Evolutionary conservation across 2,797 vertebrate species (phyloP).

Genomic region (Mus caroli): DNA sequence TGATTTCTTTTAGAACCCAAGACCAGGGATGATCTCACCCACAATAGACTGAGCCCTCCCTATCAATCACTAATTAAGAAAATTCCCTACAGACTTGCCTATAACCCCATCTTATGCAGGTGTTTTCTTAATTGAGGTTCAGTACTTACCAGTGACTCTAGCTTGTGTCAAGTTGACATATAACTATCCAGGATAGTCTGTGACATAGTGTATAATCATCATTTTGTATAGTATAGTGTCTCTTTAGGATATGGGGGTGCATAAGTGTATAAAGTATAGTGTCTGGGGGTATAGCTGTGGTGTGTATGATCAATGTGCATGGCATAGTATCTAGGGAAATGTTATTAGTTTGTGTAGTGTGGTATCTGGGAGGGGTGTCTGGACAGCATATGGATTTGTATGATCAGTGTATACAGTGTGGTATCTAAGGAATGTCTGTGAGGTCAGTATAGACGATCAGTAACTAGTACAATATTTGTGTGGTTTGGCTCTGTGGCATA

Average conservation of each 20-base stretch:
- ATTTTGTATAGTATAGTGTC: background rate
- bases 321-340: background rate
- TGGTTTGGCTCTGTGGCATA: background rate
- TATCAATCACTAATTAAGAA: background rate
- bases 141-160: background rate
- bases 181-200: background rate
- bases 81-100: background rate
- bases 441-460: background rate
- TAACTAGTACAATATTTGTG: background rate
- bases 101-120: too few species aligned
- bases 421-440: background rate
- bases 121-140: too few species aligned
- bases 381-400: background rate
- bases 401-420: background rate
- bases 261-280: background rate
- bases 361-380: background rate
- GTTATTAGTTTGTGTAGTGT: background rate
- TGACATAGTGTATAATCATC: background rate
- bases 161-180: background rate
- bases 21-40: too few species aligned
- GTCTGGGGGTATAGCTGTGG: background rate
- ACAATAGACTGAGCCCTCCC: background rate
- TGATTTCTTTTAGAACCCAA: background rate
- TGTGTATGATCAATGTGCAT: background rate
- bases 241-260: background rate